Base-by-base conservation (phyloP, 2,113 vertebrate species). In the Hirundichthys speculiger region DNA sequence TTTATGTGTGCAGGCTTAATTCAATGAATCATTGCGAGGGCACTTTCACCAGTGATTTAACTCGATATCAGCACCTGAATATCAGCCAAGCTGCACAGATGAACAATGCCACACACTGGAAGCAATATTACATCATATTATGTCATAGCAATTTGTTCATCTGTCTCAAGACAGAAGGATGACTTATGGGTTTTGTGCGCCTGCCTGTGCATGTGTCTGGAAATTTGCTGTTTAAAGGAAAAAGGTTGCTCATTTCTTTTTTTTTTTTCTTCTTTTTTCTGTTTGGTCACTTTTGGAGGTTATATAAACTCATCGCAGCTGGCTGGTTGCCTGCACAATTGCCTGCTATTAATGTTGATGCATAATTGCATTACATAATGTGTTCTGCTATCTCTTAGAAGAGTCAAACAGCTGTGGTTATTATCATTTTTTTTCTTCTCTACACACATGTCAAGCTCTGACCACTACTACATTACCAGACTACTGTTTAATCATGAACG, bases 351-450 rank as follows among this genome's bases (percentile, higher is more conserved):
- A 89, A 89, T 88, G 77, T 64, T 83, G 69, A 85, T 82, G 82
- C 77, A 77, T 85, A 91, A 90, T 88, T 91, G 80, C 72, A 73
- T 91, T 90, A 84, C 80, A 84, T 88, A 91, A 91, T 81, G 70
- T 68, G 80, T 69, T 86, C 54, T 78, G 61, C 72, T 80, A 79
- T 74, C 67, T 89, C 82, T 79, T 43, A 66, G 64, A 76, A 60
- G 67, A 85, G 64, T 81, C 69, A 77, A 86, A 80, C 86, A 89
- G 82, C 85, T 88, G 82, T 80, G 79, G 69, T 54, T 77, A 49
- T 80, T 34, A n/a, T n/a, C n/a, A n/a, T 10, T 34, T 34, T 10
- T 34, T 82, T 74, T 66, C 49, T 52, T 56, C 64, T 62, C 59
- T 51, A 67, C 69, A 25, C 52, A 43, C 50, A 77, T n/a, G 58